These are phyloP conservation scores for Mobula hypostoma DNA, from an alignment of 2,113 vertebrate species.

Conservation along the genomic window DNA sequence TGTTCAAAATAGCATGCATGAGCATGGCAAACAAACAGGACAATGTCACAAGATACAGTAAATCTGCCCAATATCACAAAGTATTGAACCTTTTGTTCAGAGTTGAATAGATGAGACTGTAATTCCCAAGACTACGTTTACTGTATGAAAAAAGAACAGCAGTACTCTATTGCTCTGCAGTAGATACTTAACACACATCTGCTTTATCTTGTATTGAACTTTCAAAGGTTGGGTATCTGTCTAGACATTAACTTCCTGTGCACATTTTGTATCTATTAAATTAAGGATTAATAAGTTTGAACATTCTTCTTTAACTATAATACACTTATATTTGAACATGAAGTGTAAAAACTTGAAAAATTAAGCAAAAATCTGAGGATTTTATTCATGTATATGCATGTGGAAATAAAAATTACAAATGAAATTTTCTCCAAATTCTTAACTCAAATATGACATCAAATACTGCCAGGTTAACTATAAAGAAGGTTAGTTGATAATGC, in stretches of 20 bases:
- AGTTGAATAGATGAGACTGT: background rate
- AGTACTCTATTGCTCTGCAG: background rate
- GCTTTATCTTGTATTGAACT: background rate
- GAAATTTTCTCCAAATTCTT: background rate
- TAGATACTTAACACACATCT: background rate
- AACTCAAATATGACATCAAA: background rate
- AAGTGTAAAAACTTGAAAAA: background rate
- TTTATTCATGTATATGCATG: background rate
- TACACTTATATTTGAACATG: background rate
- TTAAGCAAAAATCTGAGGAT: background rate
- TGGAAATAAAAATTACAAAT: background rate
- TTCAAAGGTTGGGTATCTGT: background rate
- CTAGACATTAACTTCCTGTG: constrained; percentile 1
- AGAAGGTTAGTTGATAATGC: background rate
- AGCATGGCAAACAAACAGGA: background rate
- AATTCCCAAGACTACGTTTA: background rate
- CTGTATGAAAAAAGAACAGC: background rate
- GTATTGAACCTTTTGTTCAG: background rate
- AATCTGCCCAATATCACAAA: background rate
- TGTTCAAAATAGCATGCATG: background rate
- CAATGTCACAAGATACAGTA: background rate
- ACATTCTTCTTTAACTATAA: background rate
- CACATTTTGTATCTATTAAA: background rate
- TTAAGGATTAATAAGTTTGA: background rate
- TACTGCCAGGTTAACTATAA: background rate